These are phyloP conservation scores for Podargus strigoides DNA, from an alignment of 2,797 vertebrate species.

Conservation along the genomic window DNA sequence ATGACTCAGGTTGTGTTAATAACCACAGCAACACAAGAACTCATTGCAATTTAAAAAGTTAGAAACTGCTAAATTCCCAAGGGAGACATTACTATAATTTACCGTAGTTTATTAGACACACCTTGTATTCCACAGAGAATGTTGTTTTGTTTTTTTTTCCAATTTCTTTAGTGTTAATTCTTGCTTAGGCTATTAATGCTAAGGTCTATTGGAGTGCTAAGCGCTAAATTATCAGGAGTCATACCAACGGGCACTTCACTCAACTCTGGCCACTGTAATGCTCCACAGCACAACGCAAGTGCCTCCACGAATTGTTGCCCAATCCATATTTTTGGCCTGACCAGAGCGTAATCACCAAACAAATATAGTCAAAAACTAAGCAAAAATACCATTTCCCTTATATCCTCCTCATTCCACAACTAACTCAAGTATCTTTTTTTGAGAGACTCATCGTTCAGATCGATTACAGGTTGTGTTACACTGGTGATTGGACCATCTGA, in stretches of 20 bases:
- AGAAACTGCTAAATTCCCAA: neutral
- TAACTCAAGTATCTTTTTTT: neutral
- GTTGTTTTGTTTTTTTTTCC: too few species aligned
- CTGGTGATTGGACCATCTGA: neutral
- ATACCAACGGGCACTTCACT: neutral
- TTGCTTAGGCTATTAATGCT: neutral
- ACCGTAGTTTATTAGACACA: neutral
- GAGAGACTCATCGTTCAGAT: neutral
- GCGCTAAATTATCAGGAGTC: neutral
- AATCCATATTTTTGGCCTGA: neutral
- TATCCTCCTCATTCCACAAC: neutral
- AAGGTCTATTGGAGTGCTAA: neutral
- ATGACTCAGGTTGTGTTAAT: neutral
- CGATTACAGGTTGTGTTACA: neutral
- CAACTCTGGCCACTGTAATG: neutral
- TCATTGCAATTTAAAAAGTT: neutral
- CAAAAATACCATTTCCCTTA: neutral
- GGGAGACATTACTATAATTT: neutral
- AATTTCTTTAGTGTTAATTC: neutral
- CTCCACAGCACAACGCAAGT: neutral
- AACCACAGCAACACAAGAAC: neutral
- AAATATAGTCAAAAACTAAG: neutral
- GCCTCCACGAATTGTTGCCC: neutral
- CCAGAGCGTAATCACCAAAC: neutral
- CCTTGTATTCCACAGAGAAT: neutral